Percentiles rank a stretch among this genome's conserved stretches.
Evolutionary conservation across 2,113 vertebrate genomes (phyloP).

Genomic region (Hystrix cristata): DNA sequence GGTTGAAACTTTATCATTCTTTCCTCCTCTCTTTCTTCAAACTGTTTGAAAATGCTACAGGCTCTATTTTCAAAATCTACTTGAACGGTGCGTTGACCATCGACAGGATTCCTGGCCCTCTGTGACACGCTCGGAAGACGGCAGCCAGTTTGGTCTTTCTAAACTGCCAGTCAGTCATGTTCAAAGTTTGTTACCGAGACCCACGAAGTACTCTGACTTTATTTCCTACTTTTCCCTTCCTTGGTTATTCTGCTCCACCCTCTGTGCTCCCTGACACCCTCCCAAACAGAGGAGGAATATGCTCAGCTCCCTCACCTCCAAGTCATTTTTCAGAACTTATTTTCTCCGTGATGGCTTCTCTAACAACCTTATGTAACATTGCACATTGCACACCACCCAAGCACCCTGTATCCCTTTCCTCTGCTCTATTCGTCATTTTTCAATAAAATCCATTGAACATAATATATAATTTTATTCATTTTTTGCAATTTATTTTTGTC

Average conservation of each 20-base stretch:
- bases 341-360: not conserved
- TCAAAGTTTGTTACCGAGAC: not conserved
- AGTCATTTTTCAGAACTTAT: not conserved
- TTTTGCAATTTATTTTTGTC: slow-evolving; percentile 2
- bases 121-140: not conserved
- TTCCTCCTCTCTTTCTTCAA: not conserved
- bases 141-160: not conserved
- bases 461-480: not conserved
- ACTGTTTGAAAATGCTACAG: not conserved
- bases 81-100: too few relatives aligned
- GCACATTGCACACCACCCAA: rapidly evolving
- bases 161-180: not conserved
- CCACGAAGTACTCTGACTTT: not conserved
- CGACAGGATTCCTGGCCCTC: not conserved
- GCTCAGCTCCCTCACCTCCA: not conserved
- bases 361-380: not conserved
- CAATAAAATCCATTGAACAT: not conserved
- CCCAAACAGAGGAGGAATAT: not conserved
- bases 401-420: not conserved
- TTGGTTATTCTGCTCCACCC: not conserved
- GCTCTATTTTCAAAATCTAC: not conserved
- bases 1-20: not conserved
- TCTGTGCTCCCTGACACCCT: not conserved
- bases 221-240: not conserved
- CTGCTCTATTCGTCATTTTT: not conserved